phyloP scores from a whole-genome alignment of 2,113 vertebrate species.

The Eurypyga helias region DNA sequence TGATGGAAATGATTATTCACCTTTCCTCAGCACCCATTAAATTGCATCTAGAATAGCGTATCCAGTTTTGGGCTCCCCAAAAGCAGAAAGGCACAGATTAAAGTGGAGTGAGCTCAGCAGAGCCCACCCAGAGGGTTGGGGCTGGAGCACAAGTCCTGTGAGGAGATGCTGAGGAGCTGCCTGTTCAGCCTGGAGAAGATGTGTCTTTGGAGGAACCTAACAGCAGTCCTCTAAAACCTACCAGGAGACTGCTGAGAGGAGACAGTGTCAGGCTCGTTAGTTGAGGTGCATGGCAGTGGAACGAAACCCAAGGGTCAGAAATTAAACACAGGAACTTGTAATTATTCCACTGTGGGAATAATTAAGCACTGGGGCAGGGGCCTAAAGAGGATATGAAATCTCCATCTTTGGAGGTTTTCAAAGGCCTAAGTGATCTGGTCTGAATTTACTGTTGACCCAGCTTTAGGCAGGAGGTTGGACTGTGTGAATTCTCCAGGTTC shows the following conservation, averaged over 20 bases:
- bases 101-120: neutral
- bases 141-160: neutral
- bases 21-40: neutral
- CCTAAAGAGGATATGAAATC: neutral
- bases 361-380: neutral
- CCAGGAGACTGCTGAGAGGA: neutral
- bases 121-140: accelerated
- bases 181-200: neutral
- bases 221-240: neutral
- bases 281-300: neutral
- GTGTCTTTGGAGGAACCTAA: accelerated
- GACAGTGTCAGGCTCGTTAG: accelerated
- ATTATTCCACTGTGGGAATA: neutral
- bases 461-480: neutral
- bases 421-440: neutral
- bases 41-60: neutral
- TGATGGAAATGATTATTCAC: neutral
- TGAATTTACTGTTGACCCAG: neutral
- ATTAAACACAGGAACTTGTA: neutral
- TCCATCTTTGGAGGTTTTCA: neutral
- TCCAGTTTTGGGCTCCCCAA: neutral
- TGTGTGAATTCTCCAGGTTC: neutral
- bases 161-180: neutral
- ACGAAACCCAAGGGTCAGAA: neutral
- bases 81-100: neutral